Base-by-base conservation (phyloP, 2,888 invertebrate species). In the Sericinus montela region DNA sequence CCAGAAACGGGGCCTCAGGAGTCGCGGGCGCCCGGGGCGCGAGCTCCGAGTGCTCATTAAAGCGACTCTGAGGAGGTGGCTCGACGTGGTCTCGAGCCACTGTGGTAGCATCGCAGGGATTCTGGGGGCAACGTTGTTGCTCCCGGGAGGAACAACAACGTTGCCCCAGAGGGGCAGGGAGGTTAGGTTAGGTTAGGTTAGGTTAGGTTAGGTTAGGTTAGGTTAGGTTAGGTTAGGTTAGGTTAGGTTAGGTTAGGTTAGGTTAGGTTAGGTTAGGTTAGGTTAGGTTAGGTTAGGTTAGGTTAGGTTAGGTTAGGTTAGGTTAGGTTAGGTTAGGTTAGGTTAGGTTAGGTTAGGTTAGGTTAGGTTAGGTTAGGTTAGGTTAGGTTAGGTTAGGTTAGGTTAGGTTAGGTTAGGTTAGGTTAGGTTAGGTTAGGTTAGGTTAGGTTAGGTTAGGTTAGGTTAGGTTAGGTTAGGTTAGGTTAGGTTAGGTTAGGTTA, bases 401-500 rank as follows among this genome's bases (percentile, higher is more conserved):
- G n/a, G n/a, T n/a, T 9, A 9, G 28, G 7, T 28, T 7, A 9
- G 8, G 7, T 28, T 28, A 28, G 28, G 28, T 28, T 28, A 10
- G 28, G 28, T 28, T 28, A 10, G 28, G 28, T 28, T 28, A 9
- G 28, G 28, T 28, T 28, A 10, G 28, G 28, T 28, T 28, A 10
- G 28, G 51, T 47, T 47, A 44, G 51, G 48, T 45, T 48, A 48
- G 52, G 52, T 48, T 48, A 50, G 53, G 53, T 50, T 50, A 50
- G 53, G 53, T 48, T 50, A 48, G 53, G 53, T 47, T 50, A 43
- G 51, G 46, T 42, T 46, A 46, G 46, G 51, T 46, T 45, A 40
- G 53, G 53, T 50, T 50, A 50, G 52, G 53, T 50, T 50, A 49
- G 53, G 51, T 51, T 51, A 45, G 45, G 53, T 51, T 51, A 51